Conservation (phyloP, 1,140 invertebrate species). For the Papilio glaucus region DNA sequence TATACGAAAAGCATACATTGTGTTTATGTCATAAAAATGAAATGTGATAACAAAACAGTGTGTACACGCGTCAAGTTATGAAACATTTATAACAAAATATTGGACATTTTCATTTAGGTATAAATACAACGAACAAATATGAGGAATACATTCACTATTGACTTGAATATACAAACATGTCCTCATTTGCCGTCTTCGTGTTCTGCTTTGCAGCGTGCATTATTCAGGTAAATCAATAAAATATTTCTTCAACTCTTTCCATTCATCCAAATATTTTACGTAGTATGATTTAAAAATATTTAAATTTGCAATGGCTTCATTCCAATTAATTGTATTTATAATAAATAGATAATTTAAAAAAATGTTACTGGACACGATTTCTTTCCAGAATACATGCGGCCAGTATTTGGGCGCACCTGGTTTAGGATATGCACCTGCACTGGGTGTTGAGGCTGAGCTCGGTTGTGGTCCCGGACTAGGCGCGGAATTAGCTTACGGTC, state of each 20-base stretch:
- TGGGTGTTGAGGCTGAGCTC: neutral
- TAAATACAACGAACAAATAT: neutral
- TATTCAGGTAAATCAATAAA: slow-evolving; percentile 9
- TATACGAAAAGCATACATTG: too few species aligned
- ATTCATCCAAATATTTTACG: too few species aligned
- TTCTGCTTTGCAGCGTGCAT: neutral
- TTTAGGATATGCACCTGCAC: slow-evolving; percentile 18
- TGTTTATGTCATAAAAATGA: too few species aligned
- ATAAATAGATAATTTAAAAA: neutral
- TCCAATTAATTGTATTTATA: neutral
- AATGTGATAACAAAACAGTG: too few species aligned
- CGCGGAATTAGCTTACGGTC: slow-evolving; percentile 16
- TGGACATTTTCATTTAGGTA: neutral
- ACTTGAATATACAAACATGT: neutral
- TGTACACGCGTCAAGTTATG: neutral
- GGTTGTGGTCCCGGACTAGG: neutral
- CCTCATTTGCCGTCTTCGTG: neutral
- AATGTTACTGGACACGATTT: too few species aligned
- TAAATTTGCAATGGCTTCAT: neutral
- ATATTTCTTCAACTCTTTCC: neutral
- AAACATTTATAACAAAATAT: neutral
- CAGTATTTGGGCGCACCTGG: slow-evolving; percentile 13
- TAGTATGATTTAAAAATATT: neutral
- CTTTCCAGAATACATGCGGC: neutral
- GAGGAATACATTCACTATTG: neutral